Base-by-base conservation (phyloP, 1,140 invertebrate species). In the Daktulosphaira vitifoliae region DNA sequence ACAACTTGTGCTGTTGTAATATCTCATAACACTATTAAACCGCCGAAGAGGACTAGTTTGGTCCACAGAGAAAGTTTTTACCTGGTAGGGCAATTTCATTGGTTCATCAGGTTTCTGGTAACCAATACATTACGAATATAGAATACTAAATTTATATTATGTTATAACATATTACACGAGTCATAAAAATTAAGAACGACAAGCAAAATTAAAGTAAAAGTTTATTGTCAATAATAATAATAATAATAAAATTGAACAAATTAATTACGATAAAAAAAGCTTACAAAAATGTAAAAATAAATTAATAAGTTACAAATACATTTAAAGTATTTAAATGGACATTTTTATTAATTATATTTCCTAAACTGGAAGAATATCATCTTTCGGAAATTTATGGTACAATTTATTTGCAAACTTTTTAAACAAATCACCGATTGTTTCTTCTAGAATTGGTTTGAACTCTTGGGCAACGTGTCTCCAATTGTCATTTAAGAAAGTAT, bases 401-500 rank as follows among this genome's bases (percentile, higher is more conserved):
- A 79, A 76, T 46, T 79, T 80, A 66, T 83, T 82, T 0, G 80
- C 73, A 23, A 83, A 79, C n/a, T 78, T 76, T 53, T 79, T 80
- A 59, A 78, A 75, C 33, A 81, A 74, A 8, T 74, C 65, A 0
- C 73, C 75, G 54, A 80, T 75, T 1, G 78, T 78, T 49, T 74
- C 71, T 56, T 76, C 74, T 2, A 81, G 74, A 8, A 78, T 72
- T 2, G 71, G 66, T 39, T 76, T 73, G 1, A 81, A 71, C 68
- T 82, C 81, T 20, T 76, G 66, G 3, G 74, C 76, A n/a, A 82
- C 71, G 25, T 76, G 76, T 49, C 76, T 70, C 79, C 80, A 80
- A 66, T 82, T 82, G 23, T 82, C 80, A 70, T 82, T 82, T 8
- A 82, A 68, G 67, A 81, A 81, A 18, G 71, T 69, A 70, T 82